Evolutionary conservation across 2,888 invertebrate species (phyloP).

Genomic region (Hermaeophaga mercurialis): DNA sequence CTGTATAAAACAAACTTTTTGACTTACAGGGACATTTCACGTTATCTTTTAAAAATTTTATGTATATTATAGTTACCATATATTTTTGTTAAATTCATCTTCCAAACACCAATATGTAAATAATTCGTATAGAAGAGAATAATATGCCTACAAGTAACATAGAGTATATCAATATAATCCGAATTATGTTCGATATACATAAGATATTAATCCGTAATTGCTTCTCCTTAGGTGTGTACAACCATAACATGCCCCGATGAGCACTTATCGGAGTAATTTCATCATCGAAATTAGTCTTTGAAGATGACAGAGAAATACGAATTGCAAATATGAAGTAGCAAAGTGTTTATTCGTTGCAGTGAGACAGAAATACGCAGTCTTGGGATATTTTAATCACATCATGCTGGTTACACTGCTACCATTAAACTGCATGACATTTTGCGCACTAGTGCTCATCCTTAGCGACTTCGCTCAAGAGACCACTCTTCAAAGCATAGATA

Average conservation of each 20-base stretch:
- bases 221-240: slow-evolving; percentile 9
- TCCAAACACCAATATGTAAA: too few relatives aligned
- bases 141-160: too few relatives aligned
- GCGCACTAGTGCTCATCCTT: slow-evolving; percentile 27
- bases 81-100: too few relatives aligned
- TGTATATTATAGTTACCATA: too few relatives aligned
- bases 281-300: slow-evolving; percentile 5
- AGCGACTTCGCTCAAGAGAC: slow-evolving; percentile 11
- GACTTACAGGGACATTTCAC: too few relatives aligned
- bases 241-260: slow-evolving; percentile 3
- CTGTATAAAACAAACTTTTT: too few relatives aligned
- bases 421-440: slow-evolving; percentile 31
- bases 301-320: slow-evolving; percentile 3
- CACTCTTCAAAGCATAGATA: neutral
- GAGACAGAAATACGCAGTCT: slow-evolving; percentile 1
- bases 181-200: neutral
- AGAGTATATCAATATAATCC: too few relatives aligned
- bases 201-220: slow-evolving; percentile 1
- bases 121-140: too few relatives aligned
- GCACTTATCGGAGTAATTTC: slow-evolving; percentile 13
- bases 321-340: slow-evolving; percentile 12
- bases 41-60: too few relatives aligned
- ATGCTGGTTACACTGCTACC: slow-evolving; percentile 29
- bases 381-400: slow-evolving; percentile 8
- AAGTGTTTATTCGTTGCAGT: slow-evolving; percentile 8